These are phyloP conservation scores for Carcharodon carcharias DNA, from an alignment of 2,797 vertebrate genomes.

Conservation along the genomic window DNA sequence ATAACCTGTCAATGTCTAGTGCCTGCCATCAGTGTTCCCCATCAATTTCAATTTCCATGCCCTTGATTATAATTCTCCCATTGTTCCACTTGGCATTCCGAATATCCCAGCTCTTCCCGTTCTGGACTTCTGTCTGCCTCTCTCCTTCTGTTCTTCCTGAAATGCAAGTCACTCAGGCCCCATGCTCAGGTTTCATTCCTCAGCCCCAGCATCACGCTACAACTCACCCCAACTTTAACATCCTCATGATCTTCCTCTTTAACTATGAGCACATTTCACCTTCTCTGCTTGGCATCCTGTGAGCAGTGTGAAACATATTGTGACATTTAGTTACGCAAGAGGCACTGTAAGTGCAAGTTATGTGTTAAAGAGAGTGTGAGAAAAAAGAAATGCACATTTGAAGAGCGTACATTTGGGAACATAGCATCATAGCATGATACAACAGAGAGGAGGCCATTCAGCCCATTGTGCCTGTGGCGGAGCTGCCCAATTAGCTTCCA, in stretches of 20 bases:
- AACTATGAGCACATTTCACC: neutral
- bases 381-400: neutral
- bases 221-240: neutral
- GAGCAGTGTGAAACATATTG: neutral
- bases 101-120: neutral
- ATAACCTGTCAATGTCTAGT: no score
- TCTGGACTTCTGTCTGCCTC: neutral
- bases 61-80: neutral
- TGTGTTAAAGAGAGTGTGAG: neutral
- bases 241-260: neutral
- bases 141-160: neutral
- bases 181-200: neutral
- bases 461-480: neutral
- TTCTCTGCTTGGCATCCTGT: neutral
- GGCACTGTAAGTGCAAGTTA: neutral
- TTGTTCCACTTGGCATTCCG: neutral
- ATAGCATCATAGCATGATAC: neutral
- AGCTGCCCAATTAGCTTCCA: neutral
- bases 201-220: neutral
- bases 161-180: neutral
- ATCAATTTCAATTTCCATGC: neutral
- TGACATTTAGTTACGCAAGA: neutral
- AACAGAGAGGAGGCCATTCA: neutral
- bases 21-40: no score
- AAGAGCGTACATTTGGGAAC: neutral